A percentile compares a stretch with the other conserved stretches of the same genome.
phyloP scores from a whole-genome alignment of 1,140 invertebrate genomes.

The Zaprionus taronus region DNA sequence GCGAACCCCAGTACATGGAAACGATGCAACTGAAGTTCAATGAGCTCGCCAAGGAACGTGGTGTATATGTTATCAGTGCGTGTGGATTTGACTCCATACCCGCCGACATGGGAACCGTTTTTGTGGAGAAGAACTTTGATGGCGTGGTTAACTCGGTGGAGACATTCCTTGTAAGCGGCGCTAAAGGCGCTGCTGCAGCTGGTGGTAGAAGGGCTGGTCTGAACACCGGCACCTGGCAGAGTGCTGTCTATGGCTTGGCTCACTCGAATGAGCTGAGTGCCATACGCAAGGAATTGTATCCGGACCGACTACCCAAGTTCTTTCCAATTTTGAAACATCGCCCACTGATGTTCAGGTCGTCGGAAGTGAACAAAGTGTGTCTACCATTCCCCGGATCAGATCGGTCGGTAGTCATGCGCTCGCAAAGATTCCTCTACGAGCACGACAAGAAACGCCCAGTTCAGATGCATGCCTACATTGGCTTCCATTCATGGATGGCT shows the following conservation, averaged over 20 bases:
- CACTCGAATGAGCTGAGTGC: constrained; percentile 87
- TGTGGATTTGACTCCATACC: constrained; percentile 97
- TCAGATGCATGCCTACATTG: constrained; percentile 88
- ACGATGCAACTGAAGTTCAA: constrained; percentile 93
- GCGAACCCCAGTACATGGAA: constrained; percentile 96
- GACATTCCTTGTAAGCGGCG: constrained; percentile 87
- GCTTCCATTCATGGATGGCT: constrained; percentile 81
- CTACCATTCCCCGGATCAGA: constrained; percentile 92
- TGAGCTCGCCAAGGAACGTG: constrained; percentile 90
- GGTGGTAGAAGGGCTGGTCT: constrained; percentile 75
- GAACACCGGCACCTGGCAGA: constrained; percentile 94
- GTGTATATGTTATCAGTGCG: constrained; percentile 93
- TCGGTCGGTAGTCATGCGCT: constrained; percentile 90
- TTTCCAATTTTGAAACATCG: constrained; percentile 87
- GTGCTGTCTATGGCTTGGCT: constrained; percentile 90
- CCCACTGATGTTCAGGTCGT: constrained; percentile 87
- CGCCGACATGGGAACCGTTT: constrained; percentile 92
- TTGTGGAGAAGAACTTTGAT: constrained; percentile 89
- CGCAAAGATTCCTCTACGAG: constrained; percentile 90
- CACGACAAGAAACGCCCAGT: constrained; percentile 89
- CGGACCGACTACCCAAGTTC: constrained; percentile 87
- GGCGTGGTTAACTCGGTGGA: constrained; percentile 92
- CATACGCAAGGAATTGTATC: constrained; percentile 88
- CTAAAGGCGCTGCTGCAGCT: constrained; percentile 68
- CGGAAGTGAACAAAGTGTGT: constrained; percentile 86